Evolutionary conservation across 2,113 vertebrate species (phyloP).

Genomic region (Hyperoodon ampullatus): DNA sequence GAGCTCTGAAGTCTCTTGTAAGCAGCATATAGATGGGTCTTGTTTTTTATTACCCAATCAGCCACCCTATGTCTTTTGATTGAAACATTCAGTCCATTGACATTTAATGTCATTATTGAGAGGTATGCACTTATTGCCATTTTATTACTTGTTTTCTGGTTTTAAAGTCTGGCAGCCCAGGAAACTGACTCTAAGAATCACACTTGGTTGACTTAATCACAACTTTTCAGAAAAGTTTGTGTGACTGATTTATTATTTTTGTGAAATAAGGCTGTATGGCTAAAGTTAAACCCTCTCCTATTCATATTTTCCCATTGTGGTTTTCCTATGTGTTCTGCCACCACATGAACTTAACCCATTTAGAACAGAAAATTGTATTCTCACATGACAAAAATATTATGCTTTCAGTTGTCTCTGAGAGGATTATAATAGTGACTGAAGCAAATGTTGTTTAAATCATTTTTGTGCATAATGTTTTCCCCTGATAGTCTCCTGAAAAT

Average conservation of each 20-base stretch:
- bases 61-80: not conserved
- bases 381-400: conserved; percentile 44
- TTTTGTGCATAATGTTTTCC: conserved; percentile 55
- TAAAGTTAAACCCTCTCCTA: not conserved
- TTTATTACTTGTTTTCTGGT: not conserved
- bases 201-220: not conserved
- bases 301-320: conserved; percentile 22
- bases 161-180: not conserved
- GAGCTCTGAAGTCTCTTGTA: not conserved
- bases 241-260: conserved; percentile 20
- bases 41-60: not conserved
- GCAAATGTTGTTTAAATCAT: conserved; percentile 59
- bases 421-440: conserved; percentile 14
- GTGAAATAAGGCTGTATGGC: not conserved
- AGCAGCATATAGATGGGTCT: not conserved
- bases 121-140: not conserved
- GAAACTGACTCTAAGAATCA: not conserved
- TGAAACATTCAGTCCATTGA: not conserved
- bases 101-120: not conserved
- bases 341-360: conserved; percentile 34
- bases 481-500: conserved; percentile 15
- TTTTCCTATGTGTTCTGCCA: conserved; percentile 18
- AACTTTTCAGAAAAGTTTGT: conserved; percentile 5
- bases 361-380: conserved; percentile 52
- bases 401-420: conserved; percentile 36